Evolutionary conservation across 2,113 vertebrate species (phyloP).

Genomic region (Oreochromis niloticus): DNA sequence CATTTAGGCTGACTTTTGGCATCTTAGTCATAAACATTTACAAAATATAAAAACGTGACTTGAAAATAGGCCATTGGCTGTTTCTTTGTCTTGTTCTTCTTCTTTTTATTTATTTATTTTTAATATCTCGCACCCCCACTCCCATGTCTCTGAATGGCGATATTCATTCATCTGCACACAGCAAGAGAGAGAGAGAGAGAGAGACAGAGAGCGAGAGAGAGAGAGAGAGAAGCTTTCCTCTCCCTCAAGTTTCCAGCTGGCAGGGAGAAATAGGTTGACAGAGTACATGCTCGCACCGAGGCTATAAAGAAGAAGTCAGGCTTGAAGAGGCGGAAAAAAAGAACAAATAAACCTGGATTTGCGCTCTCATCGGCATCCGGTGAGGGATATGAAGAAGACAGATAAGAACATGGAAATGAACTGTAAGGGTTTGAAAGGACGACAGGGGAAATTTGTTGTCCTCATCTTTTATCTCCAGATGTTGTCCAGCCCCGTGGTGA

Average conservation of each 20-base stretch:
- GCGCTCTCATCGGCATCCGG: background rate
- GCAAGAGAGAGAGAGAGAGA: background rate
- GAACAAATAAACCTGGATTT: background rate
- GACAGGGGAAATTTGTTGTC: conserved; percentile 6
- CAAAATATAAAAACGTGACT: background rate
- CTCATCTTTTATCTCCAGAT: conserved; percentile 41
- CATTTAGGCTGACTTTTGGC: background rate
- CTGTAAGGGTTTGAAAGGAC: background rate
- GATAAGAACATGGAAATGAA: conserved; percentile 1
- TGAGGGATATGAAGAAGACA: background rate
- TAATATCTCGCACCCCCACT: background rate
- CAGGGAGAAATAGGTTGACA: background rate
- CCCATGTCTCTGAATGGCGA: background rate
- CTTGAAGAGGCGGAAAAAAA: background rate
- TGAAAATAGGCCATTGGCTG: conserved; percentile 1
- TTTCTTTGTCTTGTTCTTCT: background rate
- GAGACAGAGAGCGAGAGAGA: background rate
- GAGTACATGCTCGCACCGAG: background rate
- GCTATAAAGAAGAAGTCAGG: background rate
- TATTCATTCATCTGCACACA: background rate
- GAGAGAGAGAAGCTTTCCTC: conserved; percentile 3
- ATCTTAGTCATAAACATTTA: background rate
- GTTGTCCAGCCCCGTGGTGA: conserved; percentile 29
- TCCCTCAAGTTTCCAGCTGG: conserved; percentile 42
- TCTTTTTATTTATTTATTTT: background rate